Evolutionary conservation across 2,113 vertebrate species (phyloP).

Genomic region (Spilogale gracilis): DNA sequence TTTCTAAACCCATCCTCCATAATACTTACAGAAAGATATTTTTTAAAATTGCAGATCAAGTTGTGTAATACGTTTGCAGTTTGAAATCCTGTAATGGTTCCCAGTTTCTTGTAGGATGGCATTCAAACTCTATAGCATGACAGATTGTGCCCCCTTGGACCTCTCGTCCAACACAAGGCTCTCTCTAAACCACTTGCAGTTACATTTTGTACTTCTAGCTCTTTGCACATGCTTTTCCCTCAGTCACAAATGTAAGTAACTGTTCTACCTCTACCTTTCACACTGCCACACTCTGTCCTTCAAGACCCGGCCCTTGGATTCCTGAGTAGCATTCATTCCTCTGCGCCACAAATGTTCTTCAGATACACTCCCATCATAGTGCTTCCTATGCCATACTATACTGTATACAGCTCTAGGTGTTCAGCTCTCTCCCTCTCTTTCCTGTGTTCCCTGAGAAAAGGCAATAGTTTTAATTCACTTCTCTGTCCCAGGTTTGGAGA

Average conservation of each 20-base stretch:
- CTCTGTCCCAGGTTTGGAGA: not conserved
- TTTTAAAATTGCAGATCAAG: conserved; percentile 29
- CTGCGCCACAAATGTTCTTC: not conserved
- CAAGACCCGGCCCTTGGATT: not conserved
- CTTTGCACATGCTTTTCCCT: not conserved
- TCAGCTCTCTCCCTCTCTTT: not conserved
- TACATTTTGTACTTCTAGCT: not conserved
- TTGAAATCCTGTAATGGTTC: not conserved
- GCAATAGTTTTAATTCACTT: not conserved
- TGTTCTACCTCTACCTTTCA: not conserved
- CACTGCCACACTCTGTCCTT: not conserved
- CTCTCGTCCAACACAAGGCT: not conserved
- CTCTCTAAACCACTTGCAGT: not conserved
- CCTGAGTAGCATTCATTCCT: not conserved
- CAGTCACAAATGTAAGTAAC: not conserved
- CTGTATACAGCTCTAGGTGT: not conserved
- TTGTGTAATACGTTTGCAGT: not conserved
- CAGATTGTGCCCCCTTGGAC: too few species aligned
- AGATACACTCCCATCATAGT: not conserved
- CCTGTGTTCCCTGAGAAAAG: not conserved
- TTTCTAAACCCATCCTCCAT: not conserved
- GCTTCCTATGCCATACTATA: not conserved
- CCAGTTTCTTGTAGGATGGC: not conserved
- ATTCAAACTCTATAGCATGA: not conserved
- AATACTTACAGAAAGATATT: not conserved